Base-by-base conservation (phyloP, 23 tunicate genomes). In the Trididemnum miniatum region DNA sequence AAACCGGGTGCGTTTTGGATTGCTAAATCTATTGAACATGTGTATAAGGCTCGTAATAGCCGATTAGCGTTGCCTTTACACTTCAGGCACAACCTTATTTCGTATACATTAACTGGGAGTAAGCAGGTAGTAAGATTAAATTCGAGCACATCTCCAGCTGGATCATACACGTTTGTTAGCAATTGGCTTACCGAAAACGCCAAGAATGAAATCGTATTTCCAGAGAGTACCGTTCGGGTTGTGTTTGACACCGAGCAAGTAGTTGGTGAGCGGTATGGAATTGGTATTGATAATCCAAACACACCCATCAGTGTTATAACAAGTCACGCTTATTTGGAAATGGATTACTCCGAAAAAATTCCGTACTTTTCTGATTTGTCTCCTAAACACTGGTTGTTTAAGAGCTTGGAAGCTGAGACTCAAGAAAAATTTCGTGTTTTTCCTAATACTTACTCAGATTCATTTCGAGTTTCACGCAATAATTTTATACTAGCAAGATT, bases 181-280 rank as follows among this genome's bases (percentile, higher is more conserved):
- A 62, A 62, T 26, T 62, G 67, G 67, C 67, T 62, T 12, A 62
- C 25, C 26, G 26, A 62, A 20, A 67, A 67, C 25, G 75, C 75
- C 7, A 67, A 67, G 38, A 67, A 31, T 3, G 38, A 67, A 67
- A 32, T 67, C 25, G 22, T 7, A 5, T 67, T 67, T 67, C 75
- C 75, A 3, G 37, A 31, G 5, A 12, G 75, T 4, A 67, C 75
- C 32, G 75, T 33, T 5, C 37, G 75, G n/a, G 38, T 67, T 67
- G 38, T 67, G 4, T 31, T 67, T 67, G 75, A 32, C 38, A 67
- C 31, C 7, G 75, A 67, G 38, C 75, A 67, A n/a, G 75, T 67
- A 4, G n/a, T 67, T 4, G 75, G 75, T 3, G 32, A 67, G 38
- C 38, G 38, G 38, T 67, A 67, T 67, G 9, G 7, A 4, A 38